Evolutionary conservation across 2,797 vertebrate genomes (phyloP), one percentile per base, ranked within the genome.

Genomic region (Carcharodon carcharias): DNA sequence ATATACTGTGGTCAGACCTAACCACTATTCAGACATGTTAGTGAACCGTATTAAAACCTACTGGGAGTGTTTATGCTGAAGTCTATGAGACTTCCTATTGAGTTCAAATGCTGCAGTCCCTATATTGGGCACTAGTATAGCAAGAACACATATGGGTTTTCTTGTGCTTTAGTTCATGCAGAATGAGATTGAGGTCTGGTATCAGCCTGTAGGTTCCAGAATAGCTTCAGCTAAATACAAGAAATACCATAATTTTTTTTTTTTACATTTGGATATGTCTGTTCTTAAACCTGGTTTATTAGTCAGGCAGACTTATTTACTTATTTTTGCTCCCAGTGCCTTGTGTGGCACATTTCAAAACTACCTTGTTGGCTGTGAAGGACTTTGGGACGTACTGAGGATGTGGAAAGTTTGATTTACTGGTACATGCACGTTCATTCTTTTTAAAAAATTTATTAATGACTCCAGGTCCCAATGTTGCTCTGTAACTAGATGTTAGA

Each of bases 21-120:
- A 95, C 50, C 94, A 95, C 69, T 73, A 73, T 18, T 54, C 50
- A 73, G 94, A 54, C 94, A 95, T 77, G 67, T 56, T 65, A 95
- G 28, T 73, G 67, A 95, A 71, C 65, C 54, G 65, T 94, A 94
- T 45, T 69, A 93, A 67, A 95, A 95, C 14, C 65, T 65, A 95
- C 40, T 50, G 12, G 50, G 16, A 56, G 45, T 56, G 50, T 1
- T 95, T 95, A 73, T 73, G 50, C 67, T 95, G 65, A 95, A 73
- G 26, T 31, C 69, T 73, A 73, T 73, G 69, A 31, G 94, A 95
- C 69, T 69, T 73, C 45, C 67, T 50, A 40, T 73, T 54, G 45
- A 71, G 92, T 71, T 71, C 93, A 71, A 94, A 69, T 31, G 21
- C 40, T 54, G 8, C 45, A 54, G 9, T 69, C n/a, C 45, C 54